Evolutionary conservation across 2,888 invertebrate genomes (phyloP).

Genomic region (Eupelmus urozonus): DNA sequence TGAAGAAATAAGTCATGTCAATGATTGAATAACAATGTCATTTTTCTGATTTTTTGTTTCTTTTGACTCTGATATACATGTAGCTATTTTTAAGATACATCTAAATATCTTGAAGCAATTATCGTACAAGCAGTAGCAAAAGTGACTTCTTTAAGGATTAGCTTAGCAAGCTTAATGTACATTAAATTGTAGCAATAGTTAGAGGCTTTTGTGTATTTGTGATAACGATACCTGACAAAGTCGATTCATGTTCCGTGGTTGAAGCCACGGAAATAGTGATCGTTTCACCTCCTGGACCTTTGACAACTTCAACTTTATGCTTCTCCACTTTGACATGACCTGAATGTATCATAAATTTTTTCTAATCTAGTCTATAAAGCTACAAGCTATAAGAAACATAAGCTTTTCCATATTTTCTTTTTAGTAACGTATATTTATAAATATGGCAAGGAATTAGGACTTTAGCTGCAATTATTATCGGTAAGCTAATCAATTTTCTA

Average conservation of each 20-base stretch:
- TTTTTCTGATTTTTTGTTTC: too few species aligned
- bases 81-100: too few species aligned
- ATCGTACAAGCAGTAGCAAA: too few species aligned
- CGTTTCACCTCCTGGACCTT: constrained; percentile 75
- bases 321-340: constrained; percentile 73
- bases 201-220: constrained; percentile 26
- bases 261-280: constrained; percentile 80
- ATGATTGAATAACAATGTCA: too few species aligned
- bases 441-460: background rate
- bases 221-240: constrained; percentile 80
- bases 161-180: too few species aligned
- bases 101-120: too few species aligned
- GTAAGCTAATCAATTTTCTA: too few species aligned
- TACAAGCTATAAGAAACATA: constrained; percentile 35
- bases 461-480: background rate
- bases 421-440: too few species aligned
- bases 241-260: constrained; percentile 81
- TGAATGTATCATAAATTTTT: constrained; percentile 72
- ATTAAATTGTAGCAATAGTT: background rate
- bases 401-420: constrained; percentile 26
- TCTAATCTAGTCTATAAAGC: constrained; percentile 55
- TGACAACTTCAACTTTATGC: constrained; percentile 73
- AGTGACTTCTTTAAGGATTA: too few species aligned
- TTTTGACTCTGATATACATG: too few species aligned
- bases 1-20: too few species aligned